Conservation (phyloP, 2,888 invertebrate genomes). For the Agriopis leucophaearia region DNA sequence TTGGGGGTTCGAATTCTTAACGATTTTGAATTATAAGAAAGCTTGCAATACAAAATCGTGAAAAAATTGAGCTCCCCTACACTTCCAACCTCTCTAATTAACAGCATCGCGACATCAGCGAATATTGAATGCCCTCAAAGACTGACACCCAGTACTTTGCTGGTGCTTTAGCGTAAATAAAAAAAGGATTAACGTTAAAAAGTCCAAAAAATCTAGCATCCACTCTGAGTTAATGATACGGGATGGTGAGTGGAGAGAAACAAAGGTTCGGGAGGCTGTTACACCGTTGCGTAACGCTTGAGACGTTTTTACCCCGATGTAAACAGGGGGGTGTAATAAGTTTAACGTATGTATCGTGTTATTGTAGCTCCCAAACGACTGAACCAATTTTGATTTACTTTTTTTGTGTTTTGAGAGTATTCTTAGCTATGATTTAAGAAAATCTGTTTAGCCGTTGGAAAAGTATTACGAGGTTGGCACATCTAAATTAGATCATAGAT, state of each 20-base stretch:
- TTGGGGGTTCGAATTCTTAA: too few species aligned
- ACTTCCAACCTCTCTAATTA: slow-evolving; percentile 59
- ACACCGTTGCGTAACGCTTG: slow-evolving; percentile 63
- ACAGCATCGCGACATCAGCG: slow-evolving; percentile 63
- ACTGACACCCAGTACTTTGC: slow-evolving; percentile 68
- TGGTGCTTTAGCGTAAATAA: slow-evolving; percentile 74
- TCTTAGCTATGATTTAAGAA: too few species aligned
- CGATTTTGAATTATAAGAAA: too few species aligned
- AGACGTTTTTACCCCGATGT: background rate
- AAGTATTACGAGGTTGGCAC: too few species aligned
- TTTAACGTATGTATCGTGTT: too few species aligned
- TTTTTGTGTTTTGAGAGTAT: too few species aligned
- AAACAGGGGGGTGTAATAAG: too few species aligned
- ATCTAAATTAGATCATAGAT: too few species aligned
- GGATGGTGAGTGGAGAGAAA: slow-evolving; percentile 82
- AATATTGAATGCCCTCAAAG: slow-evolving; percentile 70
- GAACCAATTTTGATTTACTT: too few species aligned
- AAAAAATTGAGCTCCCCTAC: slow-evolving; percentile 2
- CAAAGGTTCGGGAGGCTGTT: slow-evolving; percentile 72
- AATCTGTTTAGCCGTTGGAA: too few species aligned
- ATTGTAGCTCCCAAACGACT: too few species aligned
- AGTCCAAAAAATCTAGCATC: slow-evolving; percentile 77
- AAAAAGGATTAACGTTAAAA: slow-evolving; percentile 83
- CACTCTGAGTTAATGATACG: slow-evolving; percentile 87
- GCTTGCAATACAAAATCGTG: slow-evolving; percentile 1